phyloP scores from a whole-genome alignment of 1,140 invertebrate species.

The Bombus balteatus region DNA sequence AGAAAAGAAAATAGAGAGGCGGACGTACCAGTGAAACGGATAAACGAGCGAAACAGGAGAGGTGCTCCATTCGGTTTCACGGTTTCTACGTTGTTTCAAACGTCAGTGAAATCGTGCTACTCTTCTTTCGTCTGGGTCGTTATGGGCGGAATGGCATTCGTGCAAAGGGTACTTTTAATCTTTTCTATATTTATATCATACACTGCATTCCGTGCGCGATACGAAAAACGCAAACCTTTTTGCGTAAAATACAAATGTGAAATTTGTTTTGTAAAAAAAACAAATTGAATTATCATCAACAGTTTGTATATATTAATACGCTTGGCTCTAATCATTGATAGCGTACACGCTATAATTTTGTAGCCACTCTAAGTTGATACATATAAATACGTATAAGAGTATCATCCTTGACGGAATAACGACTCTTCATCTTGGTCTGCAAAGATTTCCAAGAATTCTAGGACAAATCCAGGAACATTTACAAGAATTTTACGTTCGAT shows the following conservation, averaged over 20 bases:
- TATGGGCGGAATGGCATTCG: background rate
- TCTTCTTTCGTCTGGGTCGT: background rate
- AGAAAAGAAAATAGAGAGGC: constrained; percentile 31
- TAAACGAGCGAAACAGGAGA: background rate
- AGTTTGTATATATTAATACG: too few species aligned
- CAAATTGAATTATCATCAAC: too few species aligned
- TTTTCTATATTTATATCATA: background rate
- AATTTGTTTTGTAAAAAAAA: too few species aligned
- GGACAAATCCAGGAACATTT: background rate
- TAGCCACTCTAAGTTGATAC: too few species aligned
- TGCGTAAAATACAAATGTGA: too few species aligned
- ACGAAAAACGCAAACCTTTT: too few species aligned
- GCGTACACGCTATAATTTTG: too few species aligned
- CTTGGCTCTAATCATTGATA: too few species aligned
- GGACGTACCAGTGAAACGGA: background rate
- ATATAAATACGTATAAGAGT: too few species aligned
- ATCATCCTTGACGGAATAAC: too few species aligned
- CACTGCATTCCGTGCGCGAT: too few species aligned
- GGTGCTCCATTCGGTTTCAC: background rate
- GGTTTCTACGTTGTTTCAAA: background rate
- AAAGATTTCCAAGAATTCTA: background rate
- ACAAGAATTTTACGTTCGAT: background rate
- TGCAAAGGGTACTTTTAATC: background rate
- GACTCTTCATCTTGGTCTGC: background rate
- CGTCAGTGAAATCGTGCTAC: background rate